Evolutionary conservation across 2,113 vertebrate genomes (phyloP), one percentile per base, ranked within the genome.

Genomic region (Panthera leo): DNA sequence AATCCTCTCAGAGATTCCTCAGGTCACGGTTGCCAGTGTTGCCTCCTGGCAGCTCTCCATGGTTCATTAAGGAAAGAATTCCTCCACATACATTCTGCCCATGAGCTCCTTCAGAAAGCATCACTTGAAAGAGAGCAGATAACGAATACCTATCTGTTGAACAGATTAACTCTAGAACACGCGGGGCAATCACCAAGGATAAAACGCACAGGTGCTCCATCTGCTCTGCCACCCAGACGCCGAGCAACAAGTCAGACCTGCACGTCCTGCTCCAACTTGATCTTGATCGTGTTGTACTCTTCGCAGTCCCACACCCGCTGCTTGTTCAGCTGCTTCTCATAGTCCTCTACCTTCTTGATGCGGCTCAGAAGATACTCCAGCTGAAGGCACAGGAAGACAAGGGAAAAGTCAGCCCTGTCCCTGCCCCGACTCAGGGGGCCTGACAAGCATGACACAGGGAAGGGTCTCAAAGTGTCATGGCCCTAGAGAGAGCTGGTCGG

Each of bases 341-440:
- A 98, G 27, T 99, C 98, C 96, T 99, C 99, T 85, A 99, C 97
- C 19, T 97, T 98, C 97, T 94, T 98, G 97, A 98, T 97, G 80
- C 99, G 98, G 79, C 97, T 92, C 13, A 65, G 67, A 29, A 99
- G 95, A 89, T 98, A 98, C 93, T 99, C 98, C 95, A 99, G 55
- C 99, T 99, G 65, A 0, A 67, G 94, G 83, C 18, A 92, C 27
- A 76, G 39, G 39, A 45, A 76, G 63, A 58, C 5, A 15, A 16
- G 19, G 36, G 55, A 15, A 19, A 29, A 75, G 63, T 85, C 27
- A 84, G 63, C 15, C 48, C 36, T 8, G 10, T 3, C 79, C 39
- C n/a, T 15, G 34, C 7, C 48, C 48, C 13, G 1, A 14, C 61
- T n/a, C 89, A 3, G 13, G 58, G 9, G 68, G 27, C 55, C 76